Evolutionary conservation across 2,888 invertebrate species (phyloP).

Genomic region (Nomada lathburiana): DNA sequence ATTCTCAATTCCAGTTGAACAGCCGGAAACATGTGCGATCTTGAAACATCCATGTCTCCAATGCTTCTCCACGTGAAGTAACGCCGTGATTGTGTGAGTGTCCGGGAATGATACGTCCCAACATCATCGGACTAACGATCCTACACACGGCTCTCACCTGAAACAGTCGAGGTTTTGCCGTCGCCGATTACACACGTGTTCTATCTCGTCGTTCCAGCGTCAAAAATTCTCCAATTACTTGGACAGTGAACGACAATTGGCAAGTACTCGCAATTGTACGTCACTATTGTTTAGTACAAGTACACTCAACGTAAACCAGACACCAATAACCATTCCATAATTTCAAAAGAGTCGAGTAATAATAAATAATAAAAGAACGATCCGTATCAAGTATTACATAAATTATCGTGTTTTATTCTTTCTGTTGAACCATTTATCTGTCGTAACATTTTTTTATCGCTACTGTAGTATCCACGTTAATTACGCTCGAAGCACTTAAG

Average conservation of each 20-base stretch:
- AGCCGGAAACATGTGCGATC: slow-evolving; percentile 18
- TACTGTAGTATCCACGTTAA: background rate
- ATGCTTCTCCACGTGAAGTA: background rate
- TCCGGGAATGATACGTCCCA: slow-evolving; percentile 21
- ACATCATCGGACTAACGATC: slow-evolving; percentile 51
- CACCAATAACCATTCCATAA: background rate
- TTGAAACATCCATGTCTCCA: background rate
- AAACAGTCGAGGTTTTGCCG: slow-evolving; percentile 61
- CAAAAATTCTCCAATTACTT: background rate
- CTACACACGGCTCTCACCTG: slow-evolving; percentile 58
- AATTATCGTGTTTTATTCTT: background rate
- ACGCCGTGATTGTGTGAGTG: background rate
- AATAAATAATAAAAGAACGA: background rate
- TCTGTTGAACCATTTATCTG: background rate
- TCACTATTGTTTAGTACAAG: background rate
- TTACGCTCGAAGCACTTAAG: background rate
- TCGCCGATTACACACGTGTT: slow-evolving; percentile 50
- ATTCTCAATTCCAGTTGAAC: slow-evolving; percentile 14
- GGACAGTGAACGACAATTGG: background rate
- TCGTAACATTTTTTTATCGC: background rate
- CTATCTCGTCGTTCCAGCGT: background rate
- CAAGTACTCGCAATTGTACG: slow-evolving; percentile 10
- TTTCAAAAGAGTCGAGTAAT: background rate
- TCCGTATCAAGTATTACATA: background rate
- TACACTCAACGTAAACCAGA: background rate